Percentiles rank a stretch among this genome's conserved stretches.
Evolutionary conservation across 2,888 invertebrate species (phyloP).

Genomic region (Chrysolina oricalcia): DNA sequence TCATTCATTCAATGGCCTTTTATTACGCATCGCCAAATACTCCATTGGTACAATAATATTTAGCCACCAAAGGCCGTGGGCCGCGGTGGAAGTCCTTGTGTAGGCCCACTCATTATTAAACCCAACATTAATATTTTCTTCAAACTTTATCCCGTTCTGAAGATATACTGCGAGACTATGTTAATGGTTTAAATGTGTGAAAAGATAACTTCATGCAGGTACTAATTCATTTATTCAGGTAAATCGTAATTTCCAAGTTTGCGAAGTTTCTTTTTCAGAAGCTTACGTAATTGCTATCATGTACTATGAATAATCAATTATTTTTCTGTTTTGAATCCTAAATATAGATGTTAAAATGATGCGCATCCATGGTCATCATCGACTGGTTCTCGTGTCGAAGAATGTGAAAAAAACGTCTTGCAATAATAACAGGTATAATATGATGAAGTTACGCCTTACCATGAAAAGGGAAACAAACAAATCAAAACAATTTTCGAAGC

Average conservation of each 20-base stretch:
- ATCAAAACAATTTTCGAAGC: too few species aligned
- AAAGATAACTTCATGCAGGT: conserved; percentile 1
- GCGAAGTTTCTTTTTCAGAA: background rate
- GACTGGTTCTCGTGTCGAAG: background rate
- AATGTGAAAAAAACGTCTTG: background rate
- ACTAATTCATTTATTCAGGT: background rate
- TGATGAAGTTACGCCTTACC: too few species aligned
- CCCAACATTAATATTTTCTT: too few species aligned
- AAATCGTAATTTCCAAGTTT: background rate
- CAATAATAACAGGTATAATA: too few species aligned
- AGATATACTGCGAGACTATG: background rate
- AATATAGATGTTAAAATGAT: conserved; percentile 10
- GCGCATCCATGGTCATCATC: conserved; percentile 12
- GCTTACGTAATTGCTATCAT: conserved; percentile 8
- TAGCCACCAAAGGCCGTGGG: too few species aligned
- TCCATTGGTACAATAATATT: too few species aligned
- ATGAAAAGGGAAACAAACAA: background rate
- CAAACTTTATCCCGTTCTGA: too few species aligned
- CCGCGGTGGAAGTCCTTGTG: too few species aligned
- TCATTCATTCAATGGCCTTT: too few species aligned
- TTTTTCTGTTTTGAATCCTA: background rate
- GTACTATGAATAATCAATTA: conserved; percentile 5
- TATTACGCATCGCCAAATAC: too few species aligned
- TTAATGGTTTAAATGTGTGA: background rate
- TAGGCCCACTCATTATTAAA: too few species aligned